Evolutionary conservation across 2,113 vertebrate genomes (phyloP), one percentile per base, ranked within the genome.

Genomic region (Macrotis lagotis): DNA sequence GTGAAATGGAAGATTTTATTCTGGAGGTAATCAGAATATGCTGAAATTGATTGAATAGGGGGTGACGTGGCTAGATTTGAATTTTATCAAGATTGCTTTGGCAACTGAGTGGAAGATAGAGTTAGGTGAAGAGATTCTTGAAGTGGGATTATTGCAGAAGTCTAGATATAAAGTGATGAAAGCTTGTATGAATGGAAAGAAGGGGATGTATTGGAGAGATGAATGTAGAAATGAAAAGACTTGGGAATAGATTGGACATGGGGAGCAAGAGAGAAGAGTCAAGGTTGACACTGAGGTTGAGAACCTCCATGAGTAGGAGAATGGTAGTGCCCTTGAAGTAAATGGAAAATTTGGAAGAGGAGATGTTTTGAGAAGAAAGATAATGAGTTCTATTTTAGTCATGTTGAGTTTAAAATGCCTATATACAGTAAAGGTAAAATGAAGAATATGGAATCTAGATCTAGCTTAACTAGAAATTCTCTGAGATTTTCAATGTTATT

Each of bases 361-460:
- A 1, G 59, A 37, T 4, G 31, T 3, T n/a, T n/a, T 74, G 31
- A 74, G 31, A 74, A 8, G 31, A n/a, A 74, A n/a, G 31, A 59
- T 28, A 59, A 66, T 66, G 31, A 74, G 31, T n/a, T 66, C 31
- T 66, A 14, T 74, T 74, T 74, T 74, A 74, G 12, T 14, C 3
- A 14, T 59, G 55, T 37, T 66, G 59, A 66, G 12, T 66, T 66
- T 66, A 37, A 66, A 37, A n/a, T 74, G 37, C 59, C 59, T 66
- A 66, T 51, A n/a, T 50, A 10, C 11, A 19, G 5, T 74, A 74
- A 74, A 74, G 16, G 31, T 90, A n/a, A 94, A 50, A 96, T 37
- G 53, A 83, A 94, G 59, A 66, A 93, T 49, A 90, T 44, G 47
- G 16, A 95, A 93, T 74, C 44, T 48, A 59, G 49, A 94, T 12